These are phyloP conservation scores for Charadrius vociferus DNA, from an alignment of 2,113 vertebrate species.

Conservation along the genomic window DNA sequence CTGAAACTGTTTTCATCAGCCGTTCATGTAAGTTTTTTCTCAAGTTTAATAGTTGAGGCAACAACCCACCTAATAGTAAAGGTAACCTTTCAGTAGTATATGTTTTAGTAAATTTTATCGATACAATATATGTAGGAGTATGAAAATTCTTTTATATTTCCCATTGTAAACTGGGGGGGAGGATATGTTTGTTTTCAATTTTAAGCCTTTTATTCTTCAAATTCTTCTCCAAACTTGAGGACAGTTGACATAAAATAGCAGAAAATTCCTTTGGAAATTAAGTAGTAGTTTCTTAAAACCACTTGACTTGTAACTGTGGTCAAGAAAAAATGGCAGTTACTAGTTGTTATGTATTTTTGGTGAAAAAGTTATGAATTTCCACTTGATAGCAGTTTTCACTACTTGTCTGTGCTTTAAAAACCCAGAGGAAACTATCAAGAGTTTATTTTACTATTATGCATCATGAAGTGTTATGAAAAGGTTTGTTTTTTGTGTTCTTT, in stretches of 20 bases:
- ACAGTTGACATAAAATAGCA: background rate
- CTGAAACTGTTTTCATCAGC: background rate
- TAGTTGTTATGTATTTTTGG: background rate
- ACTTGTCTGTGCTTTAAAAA: background rate
- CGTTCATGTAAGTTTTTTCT: background rate
- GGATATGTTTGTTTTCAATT: background rate
- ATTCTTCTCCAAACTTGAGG: background rate
- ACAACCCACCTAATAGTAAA: background rate
- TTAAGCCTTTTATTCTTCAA: background rate
- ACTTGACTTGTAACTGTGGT: background rate
- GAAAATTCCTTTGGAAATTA: background rate
- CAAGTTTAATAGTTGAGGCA: background rate
- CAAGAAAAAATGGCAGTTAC: background rate
- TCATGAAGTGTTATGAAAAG: background rate
- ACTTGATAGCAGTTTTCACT: conserved; percentile 22
- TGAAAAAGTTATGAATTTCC: background rate
- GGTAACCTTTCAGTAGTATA: background rate
- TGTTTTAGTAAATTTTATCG: background rate
- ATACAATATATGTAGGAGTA: background rate
- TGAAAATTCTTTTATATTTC: background rate
- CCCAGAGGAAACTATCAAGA: background rate
- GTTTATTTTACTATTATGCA: background rate
- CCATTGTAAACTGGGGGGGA: accelerated
- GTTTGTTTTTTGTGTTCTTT: background rate
- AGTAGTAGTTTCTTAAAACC: background rate